A percentile compares a stretch with the other conserved stretches of the same genome.
Conservation (phyloP, 2,888 invertebrate species). For the Polylopha cassiicola region DNA sequence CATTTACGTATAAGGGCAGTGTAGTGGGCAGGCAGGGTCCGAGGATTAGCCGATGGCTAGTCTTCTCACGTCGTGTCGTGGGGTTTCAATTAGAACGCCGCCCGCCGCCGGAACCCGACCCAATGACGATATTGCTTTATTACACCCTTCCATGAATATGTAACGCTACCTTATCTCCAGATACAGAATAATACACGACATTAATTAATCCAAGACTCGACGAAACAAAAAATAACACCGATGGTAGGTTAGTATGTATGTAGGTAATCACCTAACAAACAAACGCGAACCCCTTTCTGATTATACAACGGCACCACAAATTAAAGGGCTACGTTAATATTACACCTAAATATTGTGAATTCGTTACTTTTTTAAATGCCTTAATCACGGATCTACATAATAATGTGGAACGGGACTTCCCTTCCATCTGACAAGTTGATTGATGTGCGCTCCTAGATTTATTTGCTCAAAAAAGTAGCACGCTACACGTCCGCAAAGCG, state of each 20-base stretch:
- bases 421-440: slow-evolving; percentile 73
- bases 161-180: slow-evolving; percentile 30
- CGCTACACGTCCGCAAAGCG: slow-evolving; percentile 65
- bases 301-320: slow-evolving; percentile 25
- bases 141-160: slow-evolving; percentile 52
- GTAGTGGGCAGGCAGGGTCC: slow-evolving; percentile 39
- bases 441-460: slow-evolving; percentile 73
- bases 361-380: slow-evolving; percentile 63
- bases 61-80: slow-evolving; percentile 68
- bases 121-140: slow-evolving; percentile 62
- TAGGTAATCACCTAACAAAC: slow-evolving; percentile 2
- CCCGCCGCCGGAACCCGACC: slow-evolving; percentile 30
- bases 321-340: slow-evolving; percentile 54
- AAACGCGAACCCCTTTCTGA: slow-evolving; percentile 12
- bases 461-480: slow-evolving; percentile 66
- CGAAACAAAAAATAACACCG: slow-evolving; percentile 1
- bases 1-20: slow-evolving; percentile 41
- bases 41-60: slow-evolving; percentile 63
- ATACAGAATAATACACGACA: slow-evolving; percentile 21
- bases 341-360: slow-evolving; percentile 59
- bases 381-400: slow-evolving; percentile 74
- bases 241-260: too few species aligned
- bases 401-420: slow-evolving; percentile 67
- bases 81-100: slow-evolving; percentile 63
- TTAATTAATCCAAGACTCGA: slow-evolving; percentile 10